phyloP scores from a whole-genome alignment of 2,113 vertebrate species.

The Lota lota region DNA sequence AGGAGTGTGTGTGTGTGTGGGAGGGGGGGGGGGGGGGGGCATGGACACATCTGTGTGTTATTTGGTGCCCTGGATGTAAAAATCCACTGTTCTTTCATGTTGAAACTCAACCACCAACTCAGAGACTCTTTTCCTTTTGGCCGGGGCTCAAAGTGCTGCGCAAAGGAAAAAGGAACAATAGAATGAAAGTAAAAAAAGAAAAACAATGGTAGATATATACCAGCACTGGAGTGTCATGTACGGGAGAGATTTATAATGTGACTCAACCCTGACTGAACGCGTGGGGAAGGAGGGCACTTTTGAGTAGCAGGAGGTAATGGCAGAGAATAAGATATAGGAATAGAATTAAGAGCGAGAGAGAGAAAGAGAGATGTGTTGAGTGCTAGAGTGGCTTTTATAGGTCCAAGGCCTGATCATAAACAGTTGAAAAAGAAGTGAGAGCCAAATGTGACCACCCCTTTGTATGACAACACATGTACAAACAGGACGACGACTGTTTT shows the following conservation, averaged over 20 bases:
- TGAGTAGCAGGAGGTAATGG: conserved; percentile 64
- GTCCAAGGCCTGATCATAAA: background rate
- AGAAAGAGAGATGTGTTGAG: background rate
- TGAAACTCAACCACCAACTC: conserved; percentile 73
- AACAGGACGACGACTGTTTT: too few species aligned
- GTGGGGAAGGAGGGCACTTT: conserved; percentile 50
- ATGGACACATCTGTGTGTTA: conserved; percentile 6
- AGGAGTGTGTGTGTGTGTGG: too few species aligned
- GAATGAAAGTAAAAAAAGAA: conserved; percentile 45
- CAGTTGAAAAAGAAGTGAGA: too few species aligned
- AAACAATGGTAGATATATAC: conserved; percentile 86
- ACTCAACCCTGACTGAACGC: conserved; percentile 82
- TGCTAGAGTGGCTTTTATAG: background rate
- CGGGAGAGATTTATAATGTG: conserved; percentile 84
- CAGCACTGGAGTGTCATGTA: conserved; percentile 79
- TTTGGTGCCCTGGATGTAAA: conserved; percentile 31
- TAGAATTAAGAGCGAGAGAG: conserved; percentile 48
- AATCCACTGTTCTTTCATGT: conserved; percentile 67
- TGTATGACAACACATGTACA: too few species aligned
- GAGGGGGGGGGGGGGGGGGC: too few species aligned
- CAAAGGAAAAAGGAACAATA: background rate
- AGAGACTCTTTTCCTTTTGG: conserved; percentile 79
- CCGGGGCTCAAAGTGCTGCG: conserved; percentile 82
- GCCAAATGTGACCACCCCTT: too few species aligned
- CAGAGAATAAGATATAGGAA: too few species aligned